phyloP scores from a whole-genome alignment of 2,113 vertebrate genomes.

The Paralichthys olivaceus region DNA sequence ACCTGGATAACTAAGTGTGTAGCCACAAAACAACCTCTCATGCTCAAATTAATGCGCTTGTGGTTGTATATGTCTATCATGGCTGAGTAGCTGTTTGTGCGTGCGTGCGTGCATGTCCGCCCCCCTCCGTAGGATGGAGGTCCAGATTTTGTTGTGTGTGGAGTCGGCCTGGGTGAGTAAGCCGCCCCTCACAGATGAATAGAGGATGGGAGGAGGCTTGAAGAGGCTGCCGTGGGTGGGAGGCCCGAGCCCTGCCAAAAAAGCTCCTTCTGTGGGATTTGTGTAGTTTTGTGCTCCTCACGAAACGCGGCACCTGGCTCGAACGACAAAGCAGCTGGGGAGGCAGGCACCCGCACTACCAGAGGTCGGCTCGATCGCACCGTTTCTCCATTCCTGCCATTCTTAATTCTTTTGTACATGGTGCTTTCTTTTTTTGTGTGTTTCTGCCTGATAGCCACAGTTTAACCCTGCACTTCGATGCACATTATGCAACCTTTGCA shows the following conservation, averaged over 20 bases:
- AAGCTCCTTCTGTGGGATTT: slow-evolving; percentile 88
- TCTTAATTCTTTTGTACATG: background rate
- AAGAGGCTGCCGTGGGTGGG: slow-evolving; percentile 83
- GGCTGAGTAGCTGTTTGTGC: slow-evolving; percentile 40
- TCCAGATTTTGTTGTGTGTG: slow-evolving; percentile 79
- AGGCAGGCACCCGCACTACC: slow-evolving; percentile 65
- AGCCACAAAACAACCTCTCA: background rate
- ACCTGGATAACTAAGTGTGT: background rate
- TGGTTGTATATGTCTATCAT: slow-evolving; percentile 30
- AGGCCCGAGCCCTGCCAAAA: slow-evolving; percentile 81
- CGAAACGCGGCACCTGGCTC: slow-evolving; percentile 64
- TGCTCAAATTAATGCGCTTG: slow-evolving; percentile 10
- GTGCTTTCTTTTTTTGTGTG: background rate
- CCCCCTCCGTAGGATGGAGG: slow-evolving; percentile 73
- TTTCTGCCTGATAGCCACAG: slow-evolving; percentile 4
- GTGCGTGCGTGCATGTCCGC: slow-evolving; percentile 32
- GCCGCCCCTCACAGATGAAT: slow-evolving; percentile 86
- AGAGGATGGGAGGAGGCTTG: slow-evolving; percentile 89
- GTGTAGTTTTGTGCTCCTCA: slow-evolving; percentile 84
- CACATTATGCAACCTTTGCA: background rate
- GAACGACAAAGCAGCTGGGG: slow-evolving; percentile 72
- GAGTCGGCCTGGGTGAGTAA: slow-evolving; percentile 82
- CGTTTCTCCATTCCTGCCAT: slow-evolving; percentile 39
- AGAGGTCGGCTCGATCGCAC: slow-evolving; percentile 62
- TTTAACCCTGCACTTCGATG: slow-evolving; percentile 1